phyloP scores from a whole-genome alignment of 2,113 vertebrate genomes.

The Callipepla californica region DNA sequence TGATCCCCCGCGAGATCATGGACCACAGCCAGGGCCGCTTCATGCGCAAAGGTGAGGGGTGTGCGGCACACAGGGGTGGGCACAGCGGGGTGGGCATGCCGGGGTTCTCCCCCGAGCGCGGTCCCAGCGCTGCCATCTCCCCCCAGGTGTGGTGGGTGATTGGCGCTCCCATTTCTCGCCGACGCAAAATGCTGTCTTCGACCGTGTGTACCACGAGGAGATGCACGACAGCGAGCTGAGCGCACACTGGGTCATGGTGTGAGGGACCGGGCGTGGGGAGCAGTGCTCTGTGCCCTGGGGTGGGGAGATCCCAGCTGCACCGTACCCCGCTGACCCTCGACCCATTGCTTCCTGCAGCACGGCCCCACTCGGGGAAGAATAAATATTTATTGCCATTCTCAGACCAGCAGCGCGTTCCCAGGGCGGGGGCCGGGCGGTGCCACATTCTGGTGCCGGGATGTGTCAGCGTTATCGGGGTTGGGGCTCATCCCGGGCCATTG shows the following conservation, averaged over 20 bases:
- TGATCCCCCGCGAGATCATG: conserved; percentile 80
- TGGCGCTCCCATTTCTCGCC: conserved; percentile 84
- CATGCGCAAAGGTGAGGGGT: conserved; percentile 86
- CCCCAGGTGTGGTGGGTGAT: conserved; percentile 82
- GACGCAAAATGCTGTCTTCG: conserved; percentile 77
- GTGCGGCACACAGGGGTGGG: fast-evolving
- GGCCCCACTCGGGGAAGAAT: background rate
- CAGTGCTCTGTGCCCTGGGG: background rate
- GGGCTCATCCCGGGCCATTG: background rate
- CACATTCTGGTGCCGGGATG: background rate
- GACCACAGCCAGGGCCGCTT: conserved; percentile 85
- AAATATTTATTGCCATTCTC: conserved; percentile 57
- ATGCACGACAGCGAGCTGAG: conserved; percentile 70
- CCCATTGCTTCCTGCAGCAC: background rate
- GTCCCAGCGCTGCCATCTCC: background rate
- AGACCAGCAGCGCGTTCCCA: fast-evolving
- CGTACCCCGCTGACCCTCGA: background rate
- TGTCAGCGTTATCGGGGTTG: fast-evolving
- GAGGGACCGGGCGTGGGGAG: background rate
- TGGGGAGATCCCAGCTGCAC: fast-evolving
- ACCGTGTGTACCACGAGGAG: conserved; percentile 73
- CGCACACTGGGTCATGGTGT: conserved; percentile 68
- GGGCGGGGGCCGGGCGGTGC: fast-evolving
- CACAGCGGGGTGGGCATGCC: too few relatives aligned
- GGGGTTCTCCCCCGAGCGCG: too few relatives aligned